phyloP scores from a whole-genome alignment of 2,113 vertebrate genomes.

The Romanogobio albipinnatus region DNA sequence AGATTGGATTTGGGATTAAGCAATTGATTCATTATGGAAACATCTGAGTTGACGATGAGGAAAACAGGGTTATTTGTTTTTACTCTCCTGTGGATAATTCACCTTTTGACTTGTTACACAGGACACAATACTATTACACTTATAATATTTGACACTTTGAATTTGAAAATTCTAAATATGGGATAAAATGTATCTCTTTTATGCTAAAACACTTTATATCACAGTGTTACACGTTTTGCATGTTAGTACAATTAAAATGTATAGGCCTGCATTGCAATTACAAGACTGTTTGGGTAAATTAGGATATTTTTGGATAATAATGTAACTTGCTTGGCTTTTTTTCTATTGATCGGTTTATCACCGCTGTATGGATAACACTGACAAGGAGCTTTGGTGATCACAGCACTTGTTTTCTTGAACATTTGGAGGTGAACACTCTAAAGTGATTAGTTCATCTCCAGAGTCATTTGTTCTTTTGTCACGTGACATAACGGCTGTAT shows the following conservation, averaged over 20 bases:
- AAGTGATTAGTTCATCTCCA: too few species aligned
- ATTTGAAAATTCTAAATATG: background rate
- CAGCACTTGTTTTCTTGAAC: background rate
- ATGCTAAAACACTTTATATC: background rate
- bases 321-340: background rate
- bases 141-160: background rate
- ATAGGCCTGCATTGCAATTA: too few species aligned
- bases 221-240: background rate
- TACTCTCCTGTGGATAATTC: background rate
- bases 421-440: background rate
- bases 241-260: background rate
- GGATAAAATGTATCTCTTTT: background rate
- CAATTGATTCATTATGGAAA: background rate
- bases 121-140: background rate
- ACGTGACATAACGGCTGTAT: too few species aligned
- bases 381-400: background rate
- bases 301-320: too few species aligned
- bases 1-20: slow-evolving; percentile 6
- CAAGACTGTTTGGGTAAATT: too few species aligned
- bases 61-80: background rate
- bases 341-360: background rate
- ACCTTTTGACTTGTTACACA: background rate
- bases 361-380: background rate
- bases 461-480: too few species aligned
- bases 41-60: background rate